phyloP scores from a whole-genome alignment of 2,797 vertebrate genomes.

The Scolopax rusticola region DNA sequence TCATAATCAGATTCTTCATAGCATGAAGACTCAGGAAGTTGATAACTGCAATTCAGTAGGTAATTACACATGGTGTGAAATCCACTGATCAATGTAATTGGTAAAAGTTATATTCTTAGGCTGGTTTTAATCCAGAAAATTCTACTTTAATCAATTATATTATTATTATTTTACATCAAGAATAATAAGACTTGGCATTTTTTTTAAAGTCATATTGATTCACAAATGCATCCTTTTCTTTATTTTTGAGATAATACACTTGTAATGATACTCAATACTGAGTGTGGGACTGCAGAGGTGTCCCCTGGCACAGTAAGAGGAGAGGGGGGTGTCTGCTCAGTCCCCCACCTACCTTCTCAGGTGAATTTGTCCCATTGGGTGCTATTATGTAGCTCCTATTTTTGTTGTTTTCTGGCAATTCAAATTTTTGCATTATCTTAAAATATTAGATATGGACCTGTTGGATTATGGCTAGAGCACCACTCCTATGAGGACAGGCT shows the following conservation, averaged over 20 bases:
- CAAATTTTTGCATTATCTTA: background rate
- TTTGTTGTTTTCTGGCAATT: background rate
- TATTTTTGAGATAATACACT: background rate
- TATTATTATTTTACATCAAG: background rate
- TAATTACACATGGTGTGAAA: background rate
- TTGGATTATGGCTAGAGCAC: background rate
- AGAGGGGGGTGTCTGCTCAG: background rate
- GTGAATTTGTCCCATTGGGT: background rate
- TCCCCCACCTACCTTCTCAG: background rate
- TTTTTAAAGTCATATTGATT: background rate
- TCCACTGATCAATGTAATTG: background rate
- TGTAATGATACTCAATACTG: background rate
- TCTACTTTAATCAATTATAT: background rate
- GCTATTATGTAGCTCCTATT: background rate
- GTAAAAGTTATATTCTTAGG: background rate
- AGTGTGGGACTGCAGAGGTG: background rate
- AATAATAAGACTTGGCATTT: background rate
- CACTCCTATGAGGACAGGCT: background rate
- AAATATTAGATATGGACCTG: background rate
- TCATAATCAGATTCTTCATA: background rate
- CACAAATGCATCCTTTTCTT: background rate
- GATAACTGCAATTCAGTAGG: background rate
- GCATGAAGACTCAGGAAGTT: background rate
- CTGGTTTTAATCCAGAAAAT: conserved; percentile 8
- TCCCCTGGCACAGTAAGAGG: background rate